Base-by-base conservation (phyloP, 2,113 vertebrate species). In the Cranoglanis bouderius region DNA sequence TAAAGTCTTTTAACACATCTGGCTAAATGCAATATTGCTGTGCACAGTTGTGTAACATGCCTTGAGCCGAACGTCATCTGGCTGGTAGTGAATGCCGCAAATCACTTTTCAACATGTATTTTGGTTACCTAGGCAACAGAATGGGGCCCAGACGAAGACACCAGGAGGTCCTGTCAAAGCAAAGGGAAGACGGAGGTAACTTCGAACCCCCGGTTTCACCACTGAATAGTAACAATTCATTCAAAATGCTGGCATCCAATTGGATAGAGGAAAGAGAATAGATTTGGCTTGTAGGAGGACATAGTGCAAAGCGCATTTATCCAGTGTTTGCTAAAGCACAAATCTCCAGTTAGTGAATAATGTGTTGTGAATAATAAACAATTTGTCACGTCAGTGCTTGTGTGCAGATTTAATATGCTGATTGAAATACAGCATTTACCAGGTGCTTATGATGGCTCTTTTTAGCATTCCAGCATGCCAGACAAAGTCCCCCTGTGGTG, bases 181-280 rank as follows among this genome's bases (percentile, higher is more conserved):
- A 99, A 99, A 97, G 98, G 98, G 92, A 99, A 99, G 96, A 97
- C 97, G 6, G 97, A 99, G 98, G 98, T 99, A 97, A 92, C 93
- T 93, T 93, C 65, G 10, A 93, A 91, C 92, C 92, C 86, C 81
- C 57, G 57, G 84, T 74, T 86, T 88, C 67, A 72, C 78, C 24
- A 87, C 49, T 92, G 90, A 93, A 94, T 94, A 90, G 89, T 89
- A 87, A 82, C 85, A 86, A 90, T 91, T 90, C 84, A 84, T 87
- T 91, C 90, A 93, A 90, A 89, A 91, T 29, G n/a, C 83, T 78
- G 85, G 55, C 67, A 32, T 91, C 57, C 51, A 49, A 91, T 85
- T 74, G 86, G 85, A 87, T 35, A n/a, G 26, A 78, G 67, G 46
- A 29, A 46, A 16, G 43, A 35, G 51, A 46, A 89, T 85, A 84